Base-by-base conservation (phyloP, 2,113 vertebrate genomes). In the Mungos mungo region DNA sequence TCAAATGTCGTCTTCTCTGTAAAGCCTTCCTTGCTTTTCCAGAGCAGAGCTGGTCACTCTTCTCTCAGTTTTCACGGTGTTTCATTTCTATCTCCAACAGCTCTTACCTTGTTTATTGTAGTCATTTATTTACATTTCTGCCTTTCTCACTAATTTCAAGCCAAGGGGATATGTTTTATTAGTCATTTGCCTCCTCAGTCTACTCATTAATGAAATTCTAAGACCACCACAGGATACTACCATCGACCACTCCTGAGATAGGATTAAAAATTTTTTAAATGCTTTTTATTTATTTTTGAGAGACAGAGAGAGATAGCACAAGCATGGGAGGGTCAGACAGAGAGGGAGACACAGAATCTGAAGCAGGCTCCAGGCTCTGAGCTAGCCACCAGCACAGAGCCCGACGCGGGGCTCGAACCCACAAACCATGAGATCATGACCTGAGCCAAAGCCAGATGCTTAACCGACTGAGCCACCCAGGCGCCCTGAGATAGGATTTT, bases 201-300 rank as follows among this genome's bases (percentile, higher is more conserved):
- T 92, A 66, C 54, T 94, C 83, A 68, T 50, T 76, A 85, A 31
- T 82, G 60, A 96, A 82, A 91, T 88, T 84, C 47, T 90, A 52
- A 54, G 47, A 33, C 41, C 41, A 76, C 25, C 45, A 52, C 1
- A 15, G 52, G 45, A n/a, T 33, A 65, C 12, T 31, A 60, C 84
- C n/a, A 92, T 68, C 47, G 2, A 69, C 41, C 3, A 63, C 38
- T 88, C 14, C 12, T 50, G 31, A 65, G 47, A 50, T 0, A 71
- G 50, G 23, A 74, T 47, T 85, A 41, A 41, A 41, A 41, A 5
- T 41, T 41, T 41, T 41, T 41, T 41, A 41, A 41, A 41, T 41
- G 5, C 41, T 41, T 41, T 41, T 41, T 41, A 41, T 41, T 41
- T 41, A 41, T 41, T 41, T 41, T 41, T 41, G 41, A 41, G 41